phyloP scores from a whole-genome alignment of 2,797 vertebrate species.

The Salarias fasciatus region DNA sequence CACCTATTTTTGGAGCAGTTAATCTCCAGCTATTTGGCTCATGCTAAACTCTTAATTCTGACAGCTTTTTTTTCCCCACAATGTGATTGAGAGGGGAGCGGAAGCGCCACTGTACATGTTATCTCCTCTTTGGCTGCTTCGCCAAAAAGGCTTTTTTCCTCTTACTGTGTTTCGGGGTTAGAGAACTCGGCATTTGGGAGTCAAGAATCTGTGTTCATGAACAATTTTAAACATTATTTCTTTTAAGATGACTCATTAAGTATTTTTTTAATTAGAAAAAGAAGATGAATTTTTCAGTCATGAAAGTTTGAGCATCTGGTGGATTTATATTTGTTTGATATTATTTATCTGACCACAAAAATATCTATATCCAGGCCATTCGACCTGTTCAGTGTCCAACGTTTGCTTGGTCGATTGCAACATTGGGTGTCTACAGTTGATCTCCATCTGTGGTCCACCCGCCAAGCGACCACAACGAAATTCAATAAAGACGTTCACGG shows the following conservation, averaged over 20 bases:
- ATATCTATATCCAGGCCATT: slow-evolving; percentile 13
- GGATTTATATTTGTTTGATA: slow-evolving; percentile 26
- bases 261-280: too few species aligned
- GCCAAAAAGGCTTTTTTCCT: slow-evolving; percentile 20
- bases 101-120: slow-evolving; percentile 31
- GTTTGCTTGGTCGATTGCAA: neutral
- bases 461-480: neutral
- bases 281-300: too few species aligned
- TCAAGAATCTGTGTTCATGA: too few species aligned
- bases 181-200: slow-evolving; percentile 15
- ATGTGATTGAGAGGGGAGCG: slow-evolving; percentile 49
- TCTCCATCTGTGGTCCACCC: neutral
- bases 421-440: neutral
- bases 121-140: slow-evolving; percentile 14
- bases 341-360: too few species aligned
- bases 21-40: slow-evolving; percentile 70
- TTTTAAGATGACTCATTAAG: too few species aligned
- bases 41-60: slow-evolving; percentile 67
- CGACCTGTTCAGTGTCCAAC: slow-evolving; percentile 15
- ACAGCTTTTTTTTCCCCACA: slow-evolving; percentile 62
- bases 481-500: too few species aligned
- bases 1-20: slow-evolving; percentile 69
- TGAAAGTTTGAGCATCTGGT: slow-evolving; percentile 5
- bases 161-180: slow-evolving; percentile 36
- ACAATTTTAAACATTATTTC: too few species aligned